Evolutionary conservation across 2,113 vertebrate species (phyloP), one percentile per base, ranked within the genome.

Genomic region (Microtus montanus): DNA sequence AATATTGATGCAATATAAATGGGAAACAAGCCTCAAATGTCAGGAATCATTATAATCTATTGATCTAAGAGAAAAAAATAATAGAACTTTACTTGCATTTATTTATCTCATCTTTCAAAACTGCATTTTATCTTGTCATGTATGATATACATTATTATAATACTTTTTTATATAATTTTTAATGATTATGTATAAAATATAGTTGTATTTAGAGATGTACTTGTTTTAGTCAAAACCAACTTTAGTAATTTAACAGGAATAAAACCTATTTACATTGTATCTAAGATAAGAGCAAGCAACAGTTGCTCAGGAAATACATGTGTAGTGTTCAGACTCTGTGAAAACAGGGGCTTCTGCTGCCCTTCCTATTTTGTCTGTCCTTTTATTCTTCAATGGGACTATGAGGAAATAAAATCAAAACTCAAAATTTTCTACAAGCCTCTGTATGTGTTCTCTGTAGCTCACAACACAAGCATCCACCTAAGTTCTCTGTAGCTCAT

Each of bases 181-280:
- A 92, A 68, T 88, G 20, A 90, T 80, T 90, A 91, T 58, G 41
- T 73, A n/a, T 87, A 61, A 73, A 66, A 28, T 82, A 47, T 87
- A 49, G 35, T 41, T 77, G 10, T 58, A 87, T 71, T 35, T 64
- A 1, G 17, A n/a, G 30, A 12, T 52, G 1, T 74, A 2, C 0
- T 54, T 71, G 58, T 54, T 22, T 44, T 58, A 54, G 58, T 41
- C 17, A 35, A 73, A 38, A 38, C 85, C 87, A 70, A 15, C 30
- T 63, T 82, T 12, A 47, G 64, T 10, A 77, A 24, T 54, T 77
- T 19, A 6, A 64, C n/a, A 94, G 44, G 38, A 24, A 61, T 80
- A 83, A 49, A 44, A 13, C 58, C 82, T 63, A 89, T 78, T 83
- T 35, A 38, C 13, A 63, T 19, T 63, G 0, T 20, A 82, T 82